Conservation (phyloP, 2,797 vertebrate species). For the Galaxias olidus region DNA sequence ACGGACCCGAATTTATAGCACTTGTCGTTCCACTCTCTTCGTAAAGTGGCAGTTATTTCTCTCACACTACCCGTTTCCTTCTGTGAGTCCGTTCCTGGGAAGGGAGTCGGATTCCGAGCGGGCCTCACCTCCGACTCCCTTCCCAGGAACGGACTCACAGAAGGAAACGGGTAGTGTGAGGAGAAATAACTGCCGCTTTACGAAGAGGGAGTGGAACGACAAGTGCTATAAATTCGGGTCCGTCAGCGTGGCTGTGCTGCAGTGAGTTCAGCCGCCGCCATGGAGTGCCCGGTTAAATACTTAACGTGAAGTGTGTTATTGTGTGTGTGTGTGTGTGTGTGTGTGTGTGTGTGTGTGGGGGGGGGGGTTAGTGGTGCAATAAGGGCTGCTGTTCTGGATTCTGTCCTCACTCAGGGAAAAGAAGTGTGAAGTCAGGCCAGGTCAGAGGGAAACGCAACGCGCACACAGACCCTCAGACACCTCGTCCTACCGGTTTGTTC, state of each 20-base stretch:
- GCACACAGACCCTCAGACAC: constrained; percentile 5
- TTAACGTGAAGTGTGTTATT: not conserved
- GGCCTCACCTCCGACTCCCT: no score
- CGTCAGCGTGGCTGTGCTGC: constrained; percentile 5
- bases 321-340: no score
- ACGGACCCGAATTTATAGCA: constrained; percentile 22
- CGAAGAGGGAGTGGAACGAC: no score
- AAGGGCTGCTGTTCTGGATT: not conserved
- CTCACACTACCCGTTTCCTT: constrained; percentile 10
- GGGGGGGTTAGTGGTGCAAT: no score
- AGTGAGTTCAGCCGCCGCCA: constrained; percentile 20
- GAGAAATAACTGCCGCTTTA: no score
- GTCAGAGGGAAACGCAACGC: not conserved
- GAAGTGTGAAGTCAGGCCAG: not conserved
- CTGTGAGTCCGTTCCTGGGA: no score
- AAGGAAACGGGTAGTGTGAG: constrained; percentile 10
- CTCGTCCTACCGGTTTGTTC: no score
- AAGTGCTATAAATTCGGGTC: constrained; percentile 25
- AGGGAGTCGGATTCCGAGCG: no score
- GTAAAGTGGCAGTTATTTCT: no score
- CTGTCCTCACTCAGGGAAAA: not conserved
- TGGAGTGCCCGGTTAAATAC: not conserved
- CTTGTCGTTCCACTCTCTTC: no score
- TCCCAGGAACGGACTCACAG: no score
- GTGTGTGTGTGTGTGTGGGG: no score